Percentiles rank a stretch among this genome's conserved stretches.
phyloP scores from a whole-genome alignment of 2,113 vertebrate species.

The Protobothrops mucrosquamatus region DNA sequence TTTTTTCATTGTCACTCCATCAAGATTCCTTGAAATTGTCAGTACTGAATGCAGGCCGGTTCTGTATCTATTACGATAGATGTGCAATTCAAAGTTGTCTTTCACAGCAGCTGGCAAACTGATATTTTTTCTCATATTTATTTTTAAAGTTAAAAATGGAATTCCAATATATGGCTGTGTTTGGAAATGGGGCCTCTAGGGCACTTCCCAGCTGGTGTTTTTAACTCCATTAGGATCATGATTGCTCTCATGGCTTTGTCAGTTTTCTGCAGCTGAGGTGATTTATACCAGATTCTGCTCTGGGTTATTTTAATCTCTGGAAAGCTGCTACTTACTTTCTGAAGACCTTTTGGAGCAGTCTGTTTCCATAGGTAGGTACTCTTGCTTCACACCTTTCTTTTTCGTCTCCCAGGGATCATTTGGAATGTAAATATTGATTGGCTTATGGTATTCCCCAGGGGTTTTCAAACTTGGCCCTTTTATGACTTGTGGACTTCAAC shows the following conservation, averaged over 20 bases:
- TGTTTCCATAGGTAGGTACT: neutral
- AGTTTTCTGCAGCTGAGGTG: neutral
- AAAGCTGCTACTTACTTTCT: neutral
- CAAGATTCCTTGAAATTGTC: slow-evolving; percentile 34
- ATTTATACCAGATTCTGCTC: neutral
- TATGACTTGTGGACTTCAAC: no score
- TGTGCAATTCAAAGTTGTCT: neutral
- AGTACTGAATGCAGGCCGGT: neutral
- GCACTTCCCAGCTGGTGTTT: neutral
- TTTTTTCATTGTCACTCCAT: slow-evolving; percentile 40
- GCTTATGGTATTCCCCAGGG: neutral
- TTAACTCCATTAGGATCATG: neutral
- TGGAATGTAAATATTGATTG: neutral
- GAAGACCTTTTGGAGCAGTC: neutral
- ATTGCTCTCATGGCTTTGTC: neutral
- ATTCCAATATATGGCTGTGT: neutral
- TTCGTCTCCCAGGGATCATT: neutral
- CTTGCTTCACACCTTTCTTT: neutral
- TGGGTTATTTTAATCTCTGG: neutral
- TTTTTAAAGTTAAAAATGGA: neutral
- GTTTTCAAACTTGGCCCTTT: no score
- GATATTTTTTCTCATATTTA: neutral
- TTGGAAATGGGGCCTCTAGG: neutral
- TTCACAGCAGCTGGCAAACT: neutral
- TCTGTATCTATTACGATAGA: neutral